Base-by-base conservation (phyloP, 2,797 vertebrate species). In the Crenuchus spilurus region DNA sequence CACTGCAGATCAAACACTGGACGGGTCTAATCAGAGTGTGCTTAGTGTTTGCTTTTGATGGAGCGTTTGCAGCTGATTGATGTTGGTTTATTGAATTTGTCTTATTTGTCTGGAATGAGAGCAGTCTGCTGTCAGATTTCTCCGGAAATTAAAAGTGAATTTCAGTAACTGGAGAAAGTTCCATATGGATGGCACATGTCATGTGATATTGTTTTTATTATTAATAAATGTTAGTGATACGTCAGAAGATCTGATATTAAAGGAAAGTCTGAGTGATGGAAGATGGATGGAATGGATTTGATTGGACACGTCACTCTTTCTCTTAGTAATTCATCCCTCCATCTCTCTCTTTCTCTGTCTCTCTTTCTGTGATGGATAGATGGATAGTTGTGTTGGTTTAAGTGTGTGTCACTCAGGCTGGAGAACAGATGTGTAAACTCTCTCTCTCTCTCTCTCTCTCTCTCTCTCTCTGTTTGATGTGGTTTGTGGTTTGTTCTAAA, bases 401-500 rank as follows among this genome's bases (percentile, higher is more conserved):
- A 78, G 57, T 60, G 64, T 61, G 52, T 69, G 52, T 79, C 66
- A 69, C 49, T 58, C 60, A 80, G 70, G 73, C 77, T 85, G 83
- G 44, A 48, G 63, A 80, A 75, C 83, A 86, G 83, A 85, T 76
- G 78, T 82, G 66, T 49, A 33, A 37, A 58, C 49, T 66, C 63
- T 39, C 63, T 51, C 72, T 76, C 66, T 70, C 22, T 74, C 33
- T 63, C 44, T 52, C 66, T 76, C 48, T 76, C 41, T 57, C 49
- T 72, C 72, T 46, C 37, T 74, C 49, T 58, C 4, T 74, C 26
- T 57, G 52, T 79, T 86, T 85, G 70, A 84, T 82, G 82, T 83
- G 82, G 78, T 83, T 82, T 79, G 67, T 54, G 81, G 79, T 76
- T 82, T 81, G 80, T 81, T 77, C 74, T 63, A 83, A 85, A 81